A percentile compares a stretch with the other conserved stretches of the same genome.
Conservation (phyloP, 1,140 invertebrate species). For the Aradophagus sp. region DNA sequence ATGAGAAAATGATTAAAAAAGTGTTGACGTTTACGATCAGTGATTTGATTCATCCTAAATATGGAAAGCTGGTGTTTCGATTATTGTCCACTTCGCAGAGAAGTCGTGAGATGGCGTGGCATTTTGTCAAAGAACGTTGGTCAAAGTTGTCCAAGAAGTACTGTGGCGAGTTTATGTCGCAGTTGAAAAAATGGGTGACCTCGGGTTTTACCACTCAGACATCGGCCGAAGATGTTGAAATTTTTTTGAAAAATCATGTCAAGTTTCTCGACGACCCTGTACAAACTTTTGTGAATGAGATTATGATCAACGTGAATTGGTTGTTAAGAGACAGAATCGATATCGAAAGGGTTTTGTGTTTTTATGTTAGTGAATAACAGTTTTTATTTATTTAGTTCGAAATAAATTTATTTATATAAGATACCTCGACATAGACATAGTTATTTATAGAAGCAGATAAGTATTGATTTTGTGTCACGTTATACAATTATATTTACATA, state of each 20-base stretch:
- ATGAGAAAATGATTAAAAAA: slow-evolving; percentile 81
- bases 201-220: slow-evolving; percentile 78
- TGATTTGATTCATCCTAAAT: slow-evolving; percentile 91
- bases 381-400: not conserved
- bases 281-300: slow-evolving; percentile 77
- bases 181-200: slow-evolving; percentile 76
- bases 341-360: slow-evolving; percentile 22
- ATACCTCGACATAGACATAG: not conserved
- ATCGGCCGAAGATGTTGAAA: slow-evolving; percentile 76
- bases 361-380: slow-evolving; percentile 6
- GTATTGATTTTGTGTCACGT: too few relatives aligned
- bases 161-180: slow-evolving; percentile 71
- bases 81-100: slow-evolving; percentile 15
- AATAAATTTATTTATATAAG: not conserved
- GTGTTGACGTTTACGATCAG: slow-evolving; percentile 94
- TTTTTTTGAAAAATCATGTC: slow-evolving; percentile 77
- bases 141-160: slow-evolving; percentile 75
- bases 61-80: slow-evolving; percentile 87
- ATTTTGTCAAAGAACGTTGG: slow-evolving; percentile 79
- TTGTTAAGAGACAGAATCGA: slow-evolving; percentile 72
- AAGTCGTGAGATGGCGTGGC: slow-evolving; percentile 70
- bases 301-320: slow-evolving; percentile 78
- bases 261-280: slow-evolving; percentile 64
- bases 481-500: too few relatives aligned
- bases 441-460: too few relatives aligned